Evolutionary conservation across 1,140 invertebrate species (phyloP), one percentile per base, ranked within the genome.

Genomic region (Acromyrmex echinatior): DNA sequence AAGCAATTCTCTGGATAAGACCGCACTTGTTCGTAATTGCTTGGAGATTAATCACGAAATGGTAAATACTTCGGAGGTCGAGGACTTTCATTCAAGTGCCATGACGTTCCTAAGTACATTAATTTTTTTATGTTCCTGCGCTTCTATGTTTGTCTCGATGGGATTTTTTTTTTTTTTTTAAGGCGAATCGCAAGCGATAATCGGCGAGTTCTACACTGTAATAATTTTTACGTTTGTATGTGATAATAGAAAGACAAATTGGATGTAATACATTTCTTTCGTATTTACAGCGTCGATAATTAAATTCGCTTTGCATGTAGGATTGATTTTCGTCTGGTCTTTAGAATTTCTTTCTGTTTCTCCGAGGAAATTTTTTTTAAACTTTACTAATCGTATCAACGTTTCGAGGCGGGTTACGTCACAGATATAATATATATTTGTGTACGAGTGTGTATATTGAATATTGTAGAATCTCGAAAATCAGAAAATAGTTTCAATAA

Each of bases 21-120:
- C 45, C 51, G 78, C 70, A 70, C 35, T 71, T 71, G 63, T 77
- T 49, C 63, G 76, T 87, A 88, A 68, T 88, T 68, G 74, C 86
- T 77, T 58, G 60, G 45, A 77, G 70, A 12, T 88, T 88, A 88
- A 87, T 87, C 78, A 28, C 14, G 58, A 81, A 78, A 88, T 77
- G 31, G 66, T 58, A 21, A 25, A 78, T 71, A 65, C 73, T 74
- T 87, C 39, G 25, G 28, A 65, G 58, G 49, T 63, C 56, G 25
- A n/a, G 56, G 35, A 39, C 62, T 77, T 63, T 78, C 62, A 49
- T 82, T 74, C 18, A 28, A 56, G 21, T 80, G 35, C n/a, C 76
- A 63, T 39, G 71, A 39, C 45, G 16, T 51, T 68, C 53, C 31
- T 45, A 56, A 58, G 28, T 66, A 31, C n/a, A 58, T 86, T 80